phyloP scores from a whole-genome alignment of 1,140 invertebrate species.

The Melipona quadrifasciata region DNA sequence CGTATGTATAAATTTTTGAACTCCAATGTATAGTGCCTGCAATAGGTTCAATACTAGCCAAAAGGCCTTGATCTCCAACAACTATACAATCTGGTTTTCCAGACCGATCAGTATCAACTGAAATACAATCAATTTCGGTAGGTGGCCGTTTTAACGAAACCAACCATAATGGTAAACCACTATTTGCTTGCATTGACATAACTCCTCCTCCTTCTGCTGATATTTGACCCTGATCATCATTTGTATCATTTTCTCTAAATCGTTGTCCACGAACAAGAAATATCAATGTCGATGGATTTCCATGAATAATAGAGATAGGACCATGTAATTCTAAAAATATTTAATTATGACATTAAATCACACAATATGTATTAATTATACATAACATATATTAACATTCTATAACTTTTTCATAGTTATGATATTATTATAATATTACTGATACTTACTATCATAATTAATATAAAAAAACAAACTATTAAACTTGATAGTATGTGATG shows the following conservation, averaged over 20 bases:
- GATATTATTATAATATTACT: background rate
- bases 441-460: too few relatives aligned
- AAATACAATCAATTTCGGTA: constrained; percentile 86
- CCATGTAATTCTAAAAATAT: constrained; percentile 85
- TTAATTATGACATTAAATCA: background rate
- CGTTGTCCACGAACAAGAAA: constrained; percentile 85
- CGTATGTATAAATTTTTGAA: constrained; percentile 80
- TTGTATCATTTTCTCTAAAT: constrained; percentile 83
- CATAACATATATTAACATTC: background rate
- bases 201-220: constrained; percentile 80
- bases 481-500: too few relatives aligned
- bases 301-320: constrained; percentile 85
- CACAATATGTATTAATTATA: constrained; percentile 34
- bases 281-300: constrained; percentile 86
- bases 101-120: constrained; percentile 87
- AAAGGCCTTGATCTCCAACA: constrained; percentile 85
- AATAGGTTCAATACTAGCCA: constrained; percentile 87
- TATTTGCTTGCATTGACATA: constrained; percentile 80
- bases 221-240: constrained; percentile 73
- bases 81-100: constrained; percentile 88
- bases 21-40: constrained; percentile 87
- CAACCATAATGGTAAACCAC: constrained; percentile 85
- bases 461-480: too few relatives aligned
- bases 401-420: background rate
- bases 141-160: constrained; percentile 85